Evolutionary conservation across 1,140 invertebrate genomes (phyloP), one percentile per base, ranked within the genome.

Genomic region (Aphidius ervi): DNA sequence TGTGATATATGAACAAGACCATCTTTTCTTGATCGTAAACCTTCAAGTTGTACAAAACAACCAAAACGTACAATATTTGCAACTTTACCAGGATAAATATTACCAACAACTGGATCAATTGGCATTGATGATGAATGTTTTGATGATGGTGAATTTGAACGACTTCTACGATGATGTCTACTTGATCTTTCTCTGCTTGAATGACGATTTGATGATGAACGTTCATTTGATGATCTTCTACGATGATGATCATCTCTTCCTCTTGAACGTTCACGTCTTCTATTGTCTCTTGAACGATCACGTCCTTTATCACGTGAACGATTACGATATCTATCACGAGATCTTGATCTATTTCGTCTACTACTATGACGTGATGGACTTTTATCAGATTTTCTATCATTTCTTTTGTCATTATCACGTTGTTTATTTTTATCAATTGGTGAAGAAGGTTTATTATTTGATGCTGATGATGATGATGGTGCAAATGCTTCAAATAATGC

Each of bases 1-100:
- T 99, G 95, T 9, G 97, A 99, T 66, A 99, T 98, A 72, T 99
- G 98, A 7, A 98, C 95, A 0, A 99, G 81, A 3, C 98, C 98
- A 79, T 99, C 97, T 86, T 90, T 93, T 59, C 92, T 84, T 59
- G 88, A 86, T 53, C 88, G 84, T 6, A 99, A 81, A 1, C 95
- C 94, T 73, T 98, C 94, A 6, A 99, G 77, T 77, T 96, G 93
- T 1, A 99, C 94, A 82, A 99, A 99, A 78, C 96, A 98, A 3
- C 97, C 98, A 82, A 99, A 99, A 43, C 92, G 87, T 40, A 98
- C 94, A 63, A 99, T 92, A 70, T 95, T 98, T 5, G 93, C 93
- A 0, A 99, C 93, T 81, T 94, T 91, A 0, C 95, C 97, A 65
- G 86, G 84, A 74, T 98, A 99, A 69, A 99, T 96, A 84, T 93